A percentile compares a stretch with the other conserved stretches of the same genome.
These are phyloP conservation scores for Drosophila phalerata DNA, from an alignment of 2,888 invertebrate species.

Conservation along the genomic window DNA sequence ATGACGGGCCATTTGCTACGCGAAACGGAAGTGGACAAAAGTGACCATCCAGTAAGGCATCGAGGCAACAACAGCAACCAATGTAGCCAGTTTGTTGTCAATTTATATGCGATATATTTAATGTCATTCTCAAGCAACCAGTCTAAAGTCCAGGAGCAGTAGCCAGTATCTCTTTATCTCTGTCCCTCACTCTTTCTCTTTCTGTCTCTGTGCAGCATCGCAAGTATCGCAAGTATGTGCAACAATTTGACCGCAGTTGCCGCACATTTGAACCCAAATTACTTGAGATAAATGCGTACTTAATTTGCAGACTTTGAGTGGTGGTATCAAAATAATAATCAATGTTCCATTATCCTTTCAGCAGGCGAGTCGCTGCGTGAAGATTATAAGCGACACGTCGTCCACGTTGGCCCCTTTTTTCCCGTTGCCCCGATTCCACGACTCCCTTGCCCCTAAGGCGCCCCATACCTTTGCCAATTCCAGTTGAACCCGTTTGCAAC, in stretches of 20 bases:
- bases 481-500: conserved; percentile 67
- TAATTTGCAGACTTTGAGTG: conserved; percentile 80
- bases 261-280: conserved; percentile 79
- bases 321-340: conserved; percentile 79
- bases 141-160: conserved; percentile 24
- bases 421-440: background rate
- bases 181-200: background rate
- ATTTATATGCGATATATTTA: conserved; percentile 55
- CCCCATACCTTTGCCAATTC: conserved; percentile 55
- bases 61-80: conserved; percentile 10
- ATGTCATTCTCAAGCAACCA: conserved; percentile 69
- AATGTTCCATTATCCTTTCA: conserved; percentile 76
- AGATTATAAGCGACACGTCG: conserved; percentile 76
- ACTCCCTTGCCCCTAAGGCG: conserved; percentile 27
- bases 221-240: conserved; percentile 62
- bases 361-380: conserved; percentile 64
- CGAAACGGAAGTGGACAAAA: conserved; percentile 65
- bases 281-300: conserved; percentile 79
- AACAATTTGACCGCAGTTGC: conserved; percentile 79
- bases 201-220: conserved; percentile 7
- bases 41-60: conserved; percentile 42
- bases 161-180: background rate
- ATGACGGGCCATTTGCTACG: conserved; percentile 75
- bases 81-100: conserved; percentile 61
- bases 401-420: conserved; percentile 36